Evolutionary conservation across 2,113 vertebrate species (phyloP).

Genomic region (Forbesichthys papilliferus): DNA sequence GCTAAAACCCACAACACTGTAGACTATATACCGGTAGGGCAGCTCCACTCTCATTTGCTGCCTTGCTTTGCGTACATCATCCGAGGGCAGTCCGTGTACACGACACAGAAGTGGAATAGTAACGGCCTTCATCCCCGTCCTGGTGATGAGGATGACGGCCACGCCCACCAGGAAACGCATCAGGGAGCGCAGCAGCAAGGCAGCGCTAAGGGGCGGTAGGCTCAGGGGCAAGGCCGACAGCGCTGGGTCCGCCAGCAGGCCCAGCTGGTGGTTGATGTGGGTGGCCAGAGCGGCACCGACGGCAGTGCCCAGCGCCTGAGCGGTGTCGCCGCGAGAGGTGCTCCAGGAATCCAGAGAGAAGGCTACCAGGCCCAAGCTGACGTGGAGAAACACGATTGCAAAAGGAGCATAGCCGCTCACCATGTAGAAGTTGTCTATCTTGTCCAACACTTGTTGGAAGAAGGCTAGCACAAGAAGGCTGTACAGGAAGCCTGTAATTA

Average conservation of each 20-base stretch:
- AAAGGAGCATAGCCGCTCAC: constrained; percentile 82
- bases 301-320: constrained; percentile 90
- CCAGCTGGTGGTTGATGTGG: constrained; percentile 80
- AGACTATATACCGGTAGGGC: constrained; percentile 92
- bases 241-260: constrained; percentile 80
- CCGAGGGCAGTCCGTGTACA: constrained; percentile 77
- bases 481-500: constrained; percentile 92
- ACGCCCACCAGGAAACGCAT: constrained; percentile 85
- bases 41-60: constrained; percentile 91
- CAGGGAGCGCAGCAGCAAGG: constrained; percentile 79
- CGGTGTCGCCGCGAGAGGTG: constrained; percentile 93
- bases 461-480: constrained; percentile 85
- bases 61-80: constrained; percentile 82
- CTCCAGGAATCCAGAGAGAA: constrained; percentile 97
- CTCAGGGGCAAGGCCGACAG: constrained; percentile 80
- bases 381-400: constrained; percentile 84
- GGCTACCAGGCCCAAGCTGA: constrained; percentile 89
- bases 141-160: constrained; percentile 77
- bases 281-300: constrained; percentile 87
- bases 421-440: constrained; percentile 93
- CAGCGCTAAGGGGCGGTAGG: constrained; percentile 71
- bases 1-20: constrained; percentile 89
- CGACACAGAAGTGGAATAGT: constrained; percentile 88
- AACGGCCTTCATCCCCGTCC: constrained; percentile 85
- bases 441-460: constrained; percentile 85